Evolutionary conservation across 2,888 invertebrate genomes (phyloP).

Genomic region (Lepidonotus clava): DNA sequence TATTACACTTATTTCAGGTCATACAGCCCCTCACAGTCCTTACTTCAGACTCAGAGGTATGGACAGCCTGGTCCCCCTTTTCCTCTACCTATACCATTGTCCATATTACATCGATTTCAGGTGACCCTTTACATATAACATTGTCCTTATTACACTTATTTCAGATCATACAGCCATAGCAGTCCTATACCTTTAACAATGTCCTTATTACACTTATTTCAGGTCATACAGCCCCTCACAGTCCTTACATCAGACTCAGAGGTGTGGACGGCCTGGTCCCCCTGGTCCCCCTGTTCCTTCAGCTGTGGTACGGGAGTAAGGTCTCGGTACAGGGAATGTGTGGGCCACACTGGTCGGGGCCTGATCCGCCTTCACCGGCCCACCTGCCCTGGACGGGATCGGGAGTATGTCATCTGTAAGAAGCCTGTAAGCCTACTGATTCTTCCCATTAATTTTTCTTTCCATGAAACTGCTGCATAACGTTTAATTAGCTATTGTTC

Average conservation of each 20-base stretch:
- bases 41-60: too few species aligned
- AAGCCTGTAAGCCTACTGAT: slow-evolving; percentile 1
- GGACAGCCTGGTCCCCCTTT: background rate
- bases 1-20: too few species aligned
- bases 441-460: background rate
- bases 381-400: slow-evolving; percentile 22
- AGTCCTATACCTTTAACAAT: background rate
- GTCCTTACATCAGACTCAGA: background rate
- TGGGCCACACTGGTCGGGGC: background rate
- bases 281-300: slow-evolving; percentile 42
- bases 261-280: slow-evolving; percentile 56
- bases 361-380: slow-evolving; percentile 5
- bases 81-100: background rate
- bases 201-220: background rate
- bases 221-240: background rate
- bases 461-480: background rate
- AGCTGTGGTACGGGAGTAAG: slow-evolving; percentile 47
- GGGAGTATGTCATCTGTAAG: slow-evolving; percentile 45
- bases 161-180: background rate
- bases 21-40: too few species aligned
- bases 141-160: background rate
- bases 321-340: slow-evolving; percentile 50
- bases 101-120: background rate
- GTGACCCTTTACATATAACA: background rate
- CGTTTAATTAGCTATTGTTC: too few species aligned